A percentile compares a stretch with the other conserved stretches of the same genome.
Conservation (phyloP, 1,140 invertebrate species). For the Fopius arisanus region DNA sequence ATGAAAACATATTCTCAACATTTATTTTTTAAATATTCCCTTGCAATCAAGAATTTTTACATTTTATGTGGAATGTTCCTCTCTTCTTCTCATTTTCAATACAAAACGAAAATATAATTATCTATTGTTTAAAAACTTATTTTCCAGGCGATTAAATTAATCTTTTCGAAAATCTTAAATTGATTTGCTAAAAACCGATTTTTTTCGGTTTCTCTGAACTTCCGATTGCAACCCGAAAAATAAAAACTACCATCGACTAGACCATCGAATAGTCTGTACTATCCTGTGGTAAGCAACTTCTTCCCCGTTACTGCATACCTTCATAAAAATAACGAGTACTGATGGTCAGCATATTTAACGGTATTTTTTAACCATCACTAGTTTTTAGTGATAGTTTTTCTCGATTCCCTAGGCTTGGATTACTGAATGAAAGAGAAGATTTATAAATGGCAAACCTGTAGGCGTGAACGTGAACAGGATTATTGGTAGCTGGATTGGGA, state of each 20-base stretch:
- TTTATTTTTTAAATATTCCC: no score
- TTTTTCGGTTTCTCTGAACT: no score
- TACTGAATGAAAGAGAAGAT: neutral
- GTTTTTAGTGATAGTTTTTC: neutral
- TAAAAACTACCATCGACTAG: neutral
- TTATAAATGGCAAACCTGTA: conserved; percentile 70
- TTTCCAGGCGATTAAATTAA: no score
- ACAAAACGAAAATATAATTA: no score
- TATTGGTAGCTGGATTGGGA: conserved; percentile 90
- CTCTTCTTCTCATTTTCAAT: no score
- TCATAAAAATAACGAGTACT: neutral
- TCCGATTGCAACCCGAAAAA: neutral
- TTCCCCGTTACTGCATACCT: neutral
- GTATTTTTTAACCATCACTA: neutral
- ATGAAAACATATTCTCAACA: no score
- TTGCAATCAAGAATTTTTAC: no score
- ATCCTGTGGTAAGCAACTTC: neutral
- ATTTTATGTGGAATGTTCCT: no score
- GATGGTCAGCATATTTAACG: neutral
- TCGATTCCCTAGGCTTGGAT: neutral
- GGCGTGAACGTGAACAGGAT: conserved; percentile 87
- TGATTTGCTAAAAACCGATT: no score
- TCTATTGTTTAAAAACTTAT: no score
- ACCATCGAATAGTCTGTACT: neutral
- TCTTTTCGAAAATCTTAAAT: no score